Conservation (phyloP, 2,113 vertebrate genomes). For the Planiliza haematocheilus region DNA sequence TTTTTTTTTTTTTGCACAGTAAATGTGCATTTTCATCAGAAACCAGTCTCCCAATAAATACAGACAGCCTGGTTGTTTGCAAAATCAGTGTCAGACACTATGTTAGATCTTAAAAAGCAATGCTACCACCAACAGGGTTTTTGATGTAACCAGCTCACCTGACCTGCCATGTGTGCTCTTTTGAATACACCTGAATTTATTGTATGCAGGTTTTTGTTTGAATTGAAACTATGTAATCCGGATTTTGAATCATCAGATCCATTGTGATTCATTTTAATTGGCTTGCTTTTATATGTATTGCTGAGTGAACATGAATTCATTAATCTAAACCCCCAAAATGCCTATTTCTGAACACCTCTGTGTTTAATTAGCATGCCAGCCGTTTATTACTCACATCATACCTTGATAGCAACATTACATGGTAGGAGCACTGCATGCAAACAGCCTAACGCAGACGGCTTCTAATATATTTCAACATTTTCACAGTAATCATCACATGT, state of each 20-base stretch:
- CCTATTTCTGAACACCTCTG: neutral
- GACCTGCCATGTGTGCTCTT: too few relatives aligned
- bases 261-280: neutral
- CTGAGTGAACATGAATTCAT: conserved; percentile 1
- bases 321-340: conserved; percentile 3
- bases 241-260: conserved; percentile 6
- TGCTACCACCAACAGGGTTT: too few relatives aligned
- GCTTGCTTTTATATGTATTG: neutral
- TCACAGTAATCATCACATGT: conserved; percentile 24
- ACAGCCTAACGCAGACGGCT: conserved; percentile 4
- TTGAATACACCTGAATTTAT: too few relatives aligned
- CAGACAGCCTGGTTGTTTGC: too few relatives aligned
- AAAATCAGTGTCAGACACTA: too few relatives aligned
- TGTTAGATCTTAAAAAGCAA: too few relatives aligned
- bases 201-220: conserved; percentile 1
- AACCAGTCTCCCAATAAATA: too few relatives aligned
- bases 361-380: conserved; percentile 1
- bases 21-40: too few relatives aligned
- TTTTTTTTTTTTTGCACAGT: too few relatives aligned
- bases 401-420: neutral
- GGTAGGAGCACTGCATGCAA: neutral
- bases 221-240: neutral
- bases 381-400: neutral
- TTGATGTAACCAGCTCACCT: too few relatives aligned
- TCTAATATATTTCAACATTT: conserved; percentile 35